Evolutionary conservation across 2,797 vertebrate species (phyloP).

Genomic region (Tapirus indicus): DNA sequence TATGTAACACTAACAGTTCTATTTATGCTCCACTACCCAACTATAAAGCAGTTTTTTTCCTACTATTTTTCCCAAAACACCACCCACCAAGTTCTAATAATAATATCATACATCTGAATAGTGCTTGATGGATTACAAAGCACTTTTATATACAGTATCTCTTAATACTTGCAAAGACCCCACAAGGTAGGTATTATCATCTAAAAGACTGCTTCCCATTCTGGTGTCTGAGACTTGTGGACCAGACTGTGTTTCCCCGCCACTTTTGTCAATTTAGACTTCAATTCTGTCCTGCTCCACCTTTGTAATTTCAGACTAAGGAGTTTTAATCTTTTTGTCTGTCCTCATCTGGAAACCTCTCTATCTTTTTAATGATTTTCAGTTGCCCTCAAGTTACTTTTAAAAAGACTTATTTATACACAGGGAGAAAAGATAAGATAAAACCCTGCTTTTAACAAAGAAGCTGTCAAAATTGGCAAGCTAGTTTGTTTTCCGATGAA

Average conservation of each 20-base stretch:
- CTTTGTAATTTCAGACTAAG: neutral
- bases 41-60: neutral
- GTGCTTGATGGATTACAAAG: neutral
- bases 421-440: slow-evolving; percentile 53
- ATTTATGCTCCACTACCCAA: neutral
- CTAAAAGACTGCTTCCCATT: neutral
- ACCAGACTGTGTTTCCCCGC: neutral
- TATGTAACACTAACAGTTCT: neutral
- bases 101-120: neutral
- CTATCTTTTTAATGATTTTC: slow-evolving; percentile 11
- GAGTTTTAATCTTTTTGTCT: neutral
- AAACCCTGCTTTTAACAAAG: slow-evolving; percentile 65
- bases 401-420: slow-evolving; percentile 56
- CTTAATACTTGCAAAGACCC: neutral
- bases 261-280: neutral
- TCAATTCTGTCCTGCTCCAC: neutral
- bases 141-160: neutral
- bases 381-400: slow-evolving; percentile 16
- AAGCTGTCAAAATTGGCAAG: slow-evolving; percentile 43
- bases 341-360: slow-evolving; percentile 3
- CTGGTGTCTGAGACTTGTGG: neutral
- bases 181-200: neutral
- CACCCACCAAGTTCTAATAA: slow-evolving; percentile 57
- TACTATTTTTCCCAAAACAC: slow-evolving; percentile 45
- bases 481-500: slow-evolving; percentile 68